These are phyloP conservation scores for Crossocerus cetratus DNA, from an alignment of 2,888 invertebrate genomes.

Conservation along the genomic window DNA sequence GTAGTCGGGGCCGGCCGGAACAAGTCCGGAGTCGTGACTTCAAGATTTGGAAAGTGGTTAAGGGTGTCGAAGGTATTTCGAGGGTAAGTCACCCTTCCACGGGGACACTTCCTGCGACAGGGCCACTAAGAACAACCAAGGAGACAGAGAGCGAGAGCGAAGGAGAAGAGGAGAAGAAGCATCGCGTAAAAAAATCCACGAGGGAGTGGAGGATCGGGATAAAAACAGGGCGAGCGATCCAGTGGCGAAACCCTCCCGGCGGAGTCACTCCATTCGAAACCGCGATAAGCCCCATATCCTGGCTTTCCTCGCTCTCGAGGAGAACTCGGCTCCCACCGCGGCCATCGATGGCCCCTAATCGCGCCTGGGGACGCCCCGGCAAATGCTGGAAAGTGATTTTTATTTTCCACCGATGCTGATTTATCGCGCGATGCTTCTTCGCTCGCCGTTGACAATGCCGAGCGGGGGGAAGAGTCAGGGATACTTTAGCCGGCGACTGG, in stretches of 20 bases:
- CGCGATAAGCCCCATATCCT: slow-evolving; percentile 67
- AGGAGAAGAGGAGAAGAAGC: neutral
- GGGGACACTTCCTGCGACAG: neutral
- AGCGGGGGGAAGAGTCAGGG: neutral
- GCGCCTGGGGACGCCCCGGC: slow-evolving; percentile 53
- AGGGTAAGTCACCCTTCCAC: slow-evolving; percentile 6
- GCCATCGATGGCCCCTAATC: slow-evolving; percentile 76
- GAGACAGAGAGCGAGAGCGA: neutral
- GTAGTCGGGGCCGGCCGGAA: neutral
- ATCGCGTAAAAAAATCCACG: slow-evolving; percentile 38
- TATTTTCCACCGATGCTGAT: slow-evolving; percentile 75
- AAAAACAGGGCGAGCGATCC: slow-evolving; percentile 47
- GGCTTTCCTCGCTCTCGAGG: slow-evolving; percentile 35
- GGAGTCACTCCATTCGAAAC: slow-evolving; percentile 66
- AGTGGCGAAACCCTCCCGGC: slow-evolving; percentile 40
- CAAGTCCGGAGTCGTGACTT: slow-evolving; percentile 6
- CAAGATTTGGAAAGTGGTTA: slow-evolving; percentile 7
- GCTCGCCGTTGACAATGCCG: neutral
- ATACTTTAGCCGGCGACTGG: no score
- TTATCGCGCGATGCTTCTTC: slow-evolving; percentile 62
- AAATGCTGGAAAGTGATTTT: slow-evolving; percentile 75
- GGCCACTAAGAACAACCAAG: slow-evolving; percentile 12
- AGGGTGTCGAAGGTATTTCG: slow-evolving; percentile 12
- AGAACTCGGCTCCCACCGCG: slow-evolving; percentile 65
- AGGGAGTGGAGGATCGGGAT: slow-evolving; percentile 51